phyloP scores from a whole-genome alignment of 2,113 vertebrate genomes.

The Amazona guildingii region DNA sequence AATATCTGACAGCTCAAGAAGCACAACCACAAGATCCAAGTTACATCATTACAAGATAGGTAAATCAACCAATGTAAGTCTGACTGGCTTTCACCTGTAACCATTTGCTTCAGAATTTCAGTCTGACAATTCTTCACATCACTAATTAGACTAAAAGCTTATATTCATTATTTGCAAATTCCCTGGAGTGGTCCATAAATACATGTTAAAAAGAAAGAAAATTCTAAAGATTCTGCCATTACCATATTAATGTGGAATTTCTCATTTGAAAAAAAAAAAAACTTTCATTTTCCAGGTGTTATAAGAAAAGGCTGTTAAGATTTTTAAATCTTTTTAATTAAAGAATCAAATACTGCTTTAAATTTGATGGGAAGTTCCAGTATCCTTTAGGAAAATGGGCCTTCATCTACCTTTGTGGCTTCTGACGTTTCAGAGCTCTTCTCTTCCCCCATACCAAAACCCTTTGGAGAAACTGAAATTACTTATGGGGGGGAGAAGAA shows the following conservation, averaged over 20 bases:
- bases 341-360: neutral
- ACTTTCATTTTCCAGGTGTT: neutral
- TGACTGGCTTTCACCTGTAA: neutral
- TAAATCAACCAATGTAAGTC: neutral
- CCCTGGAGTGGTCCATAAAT: neutral
- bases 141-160: conserved; percentile 39
- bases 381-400: neutral
- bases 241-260: neutral
- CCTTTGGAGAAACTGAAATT: neutral
- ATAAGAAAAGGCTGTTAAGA: neutral
- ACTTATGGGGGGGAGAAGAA: neutral
- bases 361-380: neutral
- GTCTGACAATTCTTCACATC: neutral
- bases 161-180: conserved; percentile 6
- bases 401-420: neutral
- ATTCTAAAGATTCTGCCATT: neutral
- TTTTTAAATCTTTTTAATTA: neutral
- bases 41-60: fast-evolving
- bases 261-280: neutral
- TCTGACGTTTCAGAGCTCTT: neutral
- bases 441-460: neutral
- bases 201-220: conserved; percentile 28
- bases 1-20: fast-evolving
- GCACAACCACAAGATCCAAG: neutral
- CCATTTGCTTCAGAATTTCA: neutral